Evolutionary conservation across 30 jellyfish, hydroid and myxozoan genomes (phyloP).

Genomic region (Aurelia coerulea): DNA sequence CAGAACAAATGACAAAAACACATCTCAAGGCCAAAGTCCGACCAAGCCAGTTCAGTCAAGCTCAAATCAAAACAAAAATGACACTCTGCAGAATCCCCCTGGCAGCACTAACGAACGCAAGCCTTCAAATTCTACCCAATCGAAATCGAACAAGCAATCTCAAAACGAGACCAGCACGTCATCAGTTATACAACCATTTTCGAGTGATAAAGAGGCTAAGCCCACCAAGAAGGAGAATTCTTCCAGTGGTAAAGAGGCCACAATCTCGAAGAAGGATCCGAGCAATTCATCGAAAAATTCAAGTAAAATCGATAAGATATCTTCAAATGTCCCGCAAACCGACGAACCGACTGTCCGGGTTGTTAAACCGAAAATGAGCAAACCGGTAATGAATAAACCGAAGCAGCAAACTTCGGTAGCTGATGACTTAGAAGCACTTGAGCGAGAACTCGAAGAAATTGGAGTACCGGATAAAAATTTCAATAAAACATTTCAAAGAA

Average conservation of each 20-base stretch:
- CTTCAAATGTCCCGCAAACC: too few species aligned
- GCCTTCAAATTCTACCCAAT: too few species aligned
- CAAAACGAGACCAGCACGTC: too few species aligned
- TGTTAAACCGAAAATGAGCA: neutral
- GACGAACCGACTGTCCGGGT: too few species aligned
- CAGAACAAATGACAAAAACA: neutral
- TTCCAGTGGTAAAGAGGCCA: constrained; percentile 2
- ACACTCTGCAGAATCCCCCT: neutral
- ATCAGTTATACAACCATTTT: too few species aligned
- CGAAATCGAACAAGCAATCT: too few species aligned
- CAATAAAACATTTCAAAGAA: neutral
- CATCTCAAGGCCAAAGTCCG: neutral
- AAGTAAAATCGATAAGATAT: too few species aligned
- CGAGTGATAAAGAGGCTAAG: constrained; percentile 11
- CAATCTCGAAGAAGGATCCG: neutral
- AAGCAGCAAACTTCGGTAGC: constrained; percentile 4
- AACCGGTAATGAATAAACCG: constrained; percentile 20
- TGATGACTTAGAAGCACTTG: constrained; percentile 43
- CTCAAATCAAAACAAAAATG: too few species aligned
- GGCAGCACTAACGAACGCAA: neutral
- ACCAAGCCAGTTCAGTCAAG: too few species aligned
- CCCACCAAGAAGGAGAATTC: neutral
- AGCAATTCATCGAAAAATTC: neutral
- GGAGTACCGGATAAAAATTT: neutral
- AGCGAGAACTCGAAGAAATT: constrained; percentile 44